These are phyloP conservation scores for Pycnomerus fuliginosus DNA, from an alignment of 2,888 invertebrate genomes.

Conservation along the genomic window DNA sequence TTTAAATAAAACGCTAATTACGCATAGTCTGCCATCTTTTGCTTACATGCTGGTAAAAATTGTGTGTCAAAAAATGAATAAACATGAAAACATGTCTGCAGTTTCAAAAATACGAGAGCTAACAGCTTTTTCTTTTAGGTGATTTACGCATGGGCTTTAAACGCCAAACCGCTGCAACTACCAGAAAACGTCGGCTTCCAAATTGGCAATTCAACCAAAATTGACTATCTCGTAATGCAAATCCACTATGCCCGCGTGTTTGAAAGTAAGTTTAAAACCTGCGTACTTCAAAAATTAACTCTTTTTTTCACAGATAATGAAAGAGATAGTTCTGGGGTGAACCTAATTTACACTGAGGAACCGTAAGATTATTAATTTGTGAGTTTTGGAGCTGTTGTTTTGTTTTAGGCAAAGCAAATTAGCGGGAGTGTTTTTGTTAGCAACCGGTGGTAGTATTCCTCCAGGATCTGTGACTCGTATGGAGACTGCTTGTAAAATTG, in stretches of 20 bases:
- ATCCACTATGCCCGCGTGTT: constrained; percentile 58
- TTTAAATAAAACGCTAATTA: too few relatives aligned
- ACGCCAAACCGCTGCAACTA: constrained; percentile 78
- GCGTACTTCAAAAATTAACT: constrained; percentile 5
- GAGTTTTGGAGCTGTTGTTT: constrained; percentile 6
- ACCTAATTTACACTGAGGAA: constrained; percentile 73
- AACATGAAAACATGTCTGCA: constrained; percentile 3
- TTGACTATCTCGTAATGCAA: constrained; percentile 90
- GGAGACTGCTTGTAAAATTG: constrained; percentile 86
- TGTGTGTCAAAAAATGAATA: too few relatives aligned
- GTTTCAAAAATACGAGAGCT: not conserved
- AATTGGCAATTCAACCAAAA: constrained; percentile 78
- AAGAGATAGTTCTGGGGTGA: constrained; percentile 83
- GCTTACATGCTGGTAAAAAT: too few relatives aligned
- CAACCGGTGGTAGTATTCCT: constrained; percentile 80
- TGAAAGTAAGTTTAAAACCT: constrained; percentile 29
- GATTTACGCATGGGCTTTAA: constrained; percentile 92
- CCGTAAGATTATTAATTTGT: constrained; percentile 57
- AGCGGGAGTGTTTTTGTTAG: constrained; percentile 89
- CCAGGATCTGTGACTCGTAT: constrained; percentile 73
- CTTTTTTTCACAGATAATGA: constrained; percentile 63
- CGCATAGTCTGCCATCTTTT: too few relatives aligned
- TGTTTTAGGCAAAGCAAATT: constrained; percentile 73
- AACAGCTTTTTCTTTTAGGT: constrained; percentile 58
- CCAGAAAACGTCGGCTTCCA: constrained; percentile 91